These are phyloP conservation scores for Sparidentex hasta DNA, from an alignment of 2,797 vertebrate genomes.

Conservation along the genomic window DNA sequence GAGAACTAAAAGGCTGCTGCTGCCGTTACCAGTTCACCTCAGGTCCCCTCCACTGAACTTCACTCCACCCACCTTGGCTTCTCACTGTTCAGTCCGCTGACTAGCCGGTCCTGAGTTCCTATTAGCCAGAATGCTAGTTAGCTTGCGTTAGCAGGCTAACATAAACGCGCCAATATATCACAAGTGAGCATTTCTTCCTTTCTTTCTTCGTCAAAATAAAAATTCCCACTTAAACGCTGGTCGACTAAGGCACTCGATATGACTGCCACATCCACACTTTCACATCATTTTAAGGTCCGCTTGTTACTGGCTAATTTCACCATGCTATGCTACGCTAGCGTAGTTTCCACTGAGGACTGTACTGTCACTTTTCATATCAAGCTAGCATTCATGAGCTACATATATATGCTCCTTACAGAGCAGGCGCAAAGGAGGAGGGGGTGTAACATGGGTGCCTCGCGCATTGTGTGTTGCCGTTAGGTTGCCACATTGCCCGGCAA, in stretches of 20 bases:
- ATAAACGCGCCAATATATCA: conserved; percentile 19
- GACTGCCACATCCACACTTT: conserved; percentile 15
- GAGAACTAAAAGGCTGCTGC: neutral
- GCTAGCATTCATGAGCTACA: conserved; percentile 40
- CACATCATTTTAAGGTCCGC: conserved; percentile 16
- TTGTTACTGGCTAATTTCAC: conserved; percentile 7
- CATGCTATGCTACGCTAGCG: conserved; percentile 47
- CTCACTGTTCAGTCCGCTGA: conserved; percentile 49
- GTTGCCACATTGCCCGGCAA: conserved; percentile 23
- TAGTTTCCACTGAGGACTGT: neutral
- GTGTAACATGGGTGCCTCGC: conserved; percentile 32
- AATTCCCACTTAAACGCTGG: neutral
- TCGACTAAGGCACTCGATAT: conserved; percentile 20
- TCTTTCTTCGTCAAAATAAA: conserved; percentile 31
- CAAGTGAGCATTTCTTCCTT: conserved; percentile 28
- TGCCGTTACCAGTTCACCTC: neutral
- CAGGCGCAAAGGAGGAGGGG: conserved; percentile 67
- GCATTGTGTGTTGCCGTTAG: conserved; percentile 32
- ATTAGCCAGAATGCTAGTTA: conserved; percentile 69
- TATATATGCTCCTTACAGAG: conserved; percentile 73
- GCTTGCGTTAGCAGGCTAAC: conserved; percentile 68
- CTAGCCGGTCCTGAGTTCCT: conserved; percentile 52
- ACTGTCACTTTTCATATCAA: conserved; percentile 17
- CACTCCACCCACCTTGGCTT: conserved; percentile 79
- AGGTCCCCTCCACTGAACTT: neutral